Conservation (phyloP, 2,888 invertebrate genomes). For the Meiosimyza platycephala region DNA sequence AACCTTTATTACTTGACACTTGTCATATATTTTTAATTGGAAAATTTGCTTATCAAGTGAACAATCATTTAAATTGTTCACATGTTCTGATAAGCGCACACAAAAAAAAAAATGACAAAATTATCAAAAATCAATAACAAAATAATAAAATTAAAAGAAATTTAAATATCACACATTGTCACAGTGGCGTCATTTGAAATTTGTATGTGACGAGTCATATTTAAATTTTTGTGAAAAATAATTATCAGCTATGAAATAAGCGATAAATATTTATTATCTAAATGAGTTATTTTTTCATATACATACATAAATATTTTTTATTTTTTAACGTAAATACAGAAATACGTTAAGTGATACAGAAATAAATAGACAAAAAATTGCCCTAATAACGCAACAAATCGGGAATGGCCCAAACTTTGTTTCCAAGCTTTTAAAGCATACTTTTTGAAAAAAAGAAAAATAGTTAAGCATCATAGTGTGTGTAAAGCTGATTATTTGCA, state of each 20-base stretch:
- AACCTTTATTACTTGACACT: background rate
- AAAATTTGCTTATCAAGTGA: constrained; percentile 30
- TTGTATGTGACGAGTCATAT: background rate
- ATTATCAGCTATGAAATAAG: no score
- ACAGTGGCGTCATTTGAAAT: no score
- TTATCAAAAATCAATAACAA: constrained; percentile 26
- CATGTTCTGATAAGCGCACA: constrained; percentile 22
- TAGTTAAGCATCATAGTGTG: no score
- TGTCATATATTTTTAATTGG: background rate
- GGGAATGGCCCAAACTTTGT: no score
- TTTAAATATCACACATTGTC: background rate
- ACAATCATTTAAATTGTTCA: constrained; percentile 31
- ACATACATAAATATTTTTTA: no score
- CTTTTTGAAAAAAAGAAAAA: no score
- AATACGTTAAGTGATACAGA: background rate
- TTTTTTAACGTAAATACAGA: no score
- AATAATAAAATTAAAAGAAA: background rate
- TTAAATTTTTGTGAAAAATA: constrained; percentile 3
- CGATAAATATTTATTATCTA: no score
- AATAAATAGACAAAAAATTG: background rate
- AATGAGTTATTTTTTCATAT: background rate
- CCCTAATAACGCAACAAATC: no score
- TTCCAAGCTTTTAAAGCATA: no score
- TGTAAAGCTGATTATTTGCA: no score
- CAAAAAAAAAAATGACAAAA: constrained; percentile 16